Evolutionary conservation across 2,797 vertebrate genomes (phyloP).

Genomic region (Sebastes trivittatus): DNA sequence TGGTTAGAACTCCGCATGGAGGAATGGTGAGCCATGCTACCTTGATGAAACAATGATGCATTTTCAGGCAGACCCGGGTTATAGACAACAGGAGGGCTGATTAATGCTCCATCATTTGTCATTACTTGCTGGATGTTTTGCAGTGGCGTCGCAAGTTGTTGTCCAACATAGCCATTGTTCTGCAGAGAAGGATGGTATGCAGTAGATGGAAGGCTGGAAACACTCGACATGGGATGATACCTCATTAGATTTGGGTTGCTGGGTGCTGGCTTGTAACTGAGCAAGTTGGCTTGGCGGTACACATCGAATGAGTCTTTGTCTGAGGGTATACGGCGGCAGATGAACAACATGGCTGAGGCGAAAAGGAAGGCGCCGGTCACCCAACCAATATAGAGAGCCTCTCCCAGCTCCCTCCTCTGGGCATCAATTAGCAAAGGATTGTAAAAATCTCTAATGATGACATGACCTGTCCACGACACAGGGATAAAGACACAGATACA

Average conservation of each 20-base stretch:
- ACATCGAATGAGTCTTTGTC: conserved; percentile 59
- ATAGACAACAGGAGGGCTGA: conserved; percentile 46
- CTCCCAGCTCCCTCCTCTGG: conserved; percentile 91
- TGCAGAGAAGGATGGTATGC: conserved; percentile 31
- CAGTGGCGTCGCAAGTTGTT: conserved; percentile 13
- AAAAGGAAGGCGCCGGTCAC: conserved; percentile 85
- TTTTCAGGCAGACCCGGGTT: conserved; percentile 29
- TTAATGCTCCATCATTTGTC: conserved; percentile 6
- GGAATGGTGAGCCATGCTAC: conserved; percentile 14
- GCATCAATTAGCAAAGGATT: conserved; percentile 84
- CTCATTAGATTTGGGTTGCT: conserved; percentile 31
- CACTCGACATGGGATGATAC: conserved; percentile 60
- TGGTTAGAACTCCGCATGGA: conserved; percentile 46
- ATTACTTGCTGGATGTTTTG: conserved; percentile 38
- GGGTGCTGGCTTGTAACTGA: conserved; percentile 31
- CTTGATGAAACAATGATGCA: conserved; percentile 52
- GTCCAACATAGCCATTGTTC: conserved; percentile 24
- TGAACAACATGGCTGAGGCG: conserved; percentile 78
- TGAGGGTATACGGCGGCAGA: conserved; percentile 74
- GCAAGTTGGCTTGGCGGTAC: conserved; percentile 46
- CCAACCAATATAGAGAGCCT: conserved; percentile 94
- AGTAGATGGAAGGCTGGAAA: conserved; percentile 42
- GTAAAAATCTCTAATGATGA: conserved; percentile 90
- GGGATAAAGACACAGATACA: conserved; percentile 87
- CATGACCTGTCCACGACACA: conserved; percentile 88